Conservation (phyloP, 2,113 vertebrate species). For the Recurvirostra avosetta region DNA sequence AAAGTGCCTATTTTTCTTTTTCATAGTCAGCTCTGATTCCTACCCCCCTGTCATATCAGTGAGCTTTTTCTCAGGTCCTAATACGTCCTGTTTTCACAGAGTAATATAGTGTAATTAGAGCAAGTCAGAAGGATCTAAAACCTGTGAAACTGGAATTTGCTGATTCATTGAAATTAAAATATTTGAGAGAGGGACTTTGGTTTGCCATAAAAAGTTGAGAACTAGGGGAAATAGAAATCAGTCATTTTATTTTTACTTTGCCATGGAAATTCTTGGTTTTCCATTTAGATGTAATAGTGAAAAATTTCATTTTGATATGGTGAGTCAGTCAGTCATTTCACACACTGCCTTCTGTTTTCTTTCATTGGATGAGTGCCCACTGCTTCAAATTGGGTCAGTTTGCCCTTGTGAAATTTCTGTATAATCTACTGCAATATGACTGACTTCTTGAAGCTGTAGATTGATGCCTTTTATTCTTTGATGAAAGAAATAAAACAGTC, state of each 20-base stretch:
- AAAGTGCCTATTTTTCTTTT: neutral
- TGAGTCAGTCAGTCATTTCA: conserved; percentile 26
- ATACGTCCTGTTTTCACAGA: neutral
- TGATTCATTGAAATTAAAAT: neutral
- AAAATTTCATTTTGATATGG: neutral
- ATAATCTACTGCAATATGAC: neutral
- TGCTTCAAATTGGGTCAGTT: conserved; percentile 24
- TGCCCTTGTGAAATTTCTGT: conserved; percentile 35
- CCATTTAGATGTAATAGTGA: neutral
- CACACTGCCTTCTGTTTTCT: neutral
- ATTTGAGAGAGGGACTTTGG: neutral
- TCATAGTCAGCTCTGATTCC: neutral
- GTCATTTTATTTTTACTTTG: neutral
- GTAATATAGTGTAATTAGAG: neutral
- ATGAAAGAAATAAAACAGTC: neutral
- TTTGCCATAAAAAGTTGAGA: neutral
- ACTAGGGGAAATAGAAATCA: neutral
- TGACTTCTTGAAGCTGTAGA: neutral
- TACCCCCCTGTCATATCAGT: neutral
- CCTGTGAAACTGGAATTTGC: neutral
- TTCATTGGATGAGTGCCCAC: neutral
- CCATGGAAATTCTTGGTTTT: neutral
- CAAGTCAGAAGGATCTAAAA: neutral
- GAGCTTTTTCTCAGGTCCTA: neutral
- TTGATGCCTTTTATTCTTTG: conserved; percentile 13